A percentile compares a stretch with the other conserved stretches of the same genome.
phyloP scores from a whole-genome alignment of 2,888 invertebrate genomes.

The Theodoxus fluviatilis region DNA sequence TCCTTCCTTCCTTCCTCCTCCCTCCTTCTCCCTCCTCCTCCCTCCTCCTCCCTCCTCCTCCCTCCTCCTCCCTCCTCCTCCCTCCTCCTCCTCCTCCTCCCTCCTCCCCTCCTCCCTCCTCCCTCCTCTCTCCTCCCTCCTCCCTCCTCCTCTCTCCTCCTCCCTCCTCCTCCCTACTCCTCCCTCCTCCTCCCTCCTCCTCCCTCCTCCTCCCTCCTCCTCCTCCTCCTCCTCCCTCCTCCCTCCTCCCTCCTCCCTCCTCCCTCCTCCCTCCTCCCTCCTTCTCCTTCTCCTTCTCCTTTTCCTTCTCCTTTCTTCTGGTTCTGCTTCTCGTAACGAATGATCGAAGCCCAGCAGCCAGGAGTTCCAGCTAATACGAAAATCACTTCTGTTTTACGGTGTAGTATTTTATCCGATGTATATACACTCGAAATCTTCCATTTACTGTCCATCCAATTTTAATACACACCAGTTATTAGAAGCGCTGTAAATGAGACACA shows the following conservation, averaged over 20 bases:
- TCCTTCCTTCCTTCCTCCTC: background rate
- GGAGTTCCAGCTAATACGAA: too few species aligned
- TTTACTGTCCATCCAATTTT: too few species aligned
- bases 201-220: conserved; percentile 1
- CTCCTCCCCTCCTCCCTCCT: background rate
- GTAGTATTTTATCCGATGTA: too few species aligned
- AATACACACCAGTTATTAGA: too few species aligned
- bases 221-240: background rate
- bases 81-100: background rate
- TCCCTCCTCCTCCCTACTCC: conserved; percentile 7
- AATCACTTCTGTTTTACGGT: too few species aligned
- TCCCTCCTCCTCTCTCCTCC: background rate
- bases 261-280: conserved; percentile 13
- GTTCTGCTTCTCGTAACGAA: conserved; percentile 1
- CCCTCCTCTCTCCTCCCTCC: conserved; percentile 3
- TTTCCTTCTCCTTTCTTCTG: background rate
- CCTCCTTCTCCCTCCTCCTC: conserved; percentile 1
- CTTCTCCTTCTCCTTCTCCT: background rate
- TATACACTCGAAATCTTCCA: too few species aligned
- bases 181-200: conserved; percentile 9
- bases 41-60: background rate
- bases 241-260: background rate
- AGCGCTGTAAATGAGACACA: too few species aligned
- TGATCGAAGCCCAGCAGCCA: too few species aligned
- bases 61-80: background rate